Evolutionary conservation across 2,113 vertebrate species (phyloP).

Genomic region (Hepsetus odoe): DNA sequence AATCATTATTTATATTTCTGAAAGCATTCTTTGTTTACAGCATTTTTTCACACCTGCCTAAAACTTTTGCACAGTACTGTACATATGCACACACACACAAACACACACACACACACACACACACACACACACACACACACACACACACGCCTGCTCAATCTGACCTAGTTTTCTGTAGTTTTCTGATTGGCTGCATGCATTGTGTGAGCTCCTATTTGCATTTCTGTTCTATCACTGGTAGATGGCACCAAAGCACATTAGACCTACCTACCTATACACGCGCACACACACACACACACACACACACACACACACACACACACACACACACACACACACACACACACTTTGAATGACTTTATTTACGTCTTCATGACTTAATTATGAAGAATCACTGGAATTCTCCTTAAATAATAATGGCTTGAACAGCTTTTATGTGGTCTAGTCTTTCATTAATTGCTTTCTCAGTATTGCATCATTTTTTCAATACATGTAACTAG

Average conservation of each 20-base stretch:
- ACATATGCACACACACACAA: conserved; percentile 71
- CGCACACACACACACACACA: conserved; percentile 15
- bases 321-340: conserved; percentile 53
- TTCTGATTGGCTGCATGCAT: conserved; percentile 72
- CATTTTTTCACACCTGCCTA: too few species aligned
- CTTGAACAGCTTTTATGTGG: too few species aligned
- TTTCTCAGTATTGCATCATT: too few species aligned
- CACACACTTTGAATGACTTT: too few species aligned
- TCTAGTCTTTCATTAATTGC: too few species aligned
- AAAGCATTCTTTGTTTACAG: too few species aligned
- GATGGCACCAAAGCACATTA: conserved; percentile 75
- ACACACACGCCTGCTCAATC: conserved; percentile 72
- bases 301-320: not conserved
- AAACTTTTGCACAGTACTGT: too few species aligned
- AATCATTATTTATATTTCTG: too few species aligned
- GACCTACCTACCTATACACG: conserved; percentile 10
- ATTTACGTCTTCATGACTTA: too few species aligned
- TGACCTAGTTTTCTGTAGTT: conserved; percentile 75
- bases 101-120: conserved; percentile 54
- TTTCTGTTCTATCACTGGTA: conserved; percentile 77
- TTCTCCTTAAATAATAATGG: too few species aligned
- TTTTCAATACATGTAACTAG: too few species aligned
- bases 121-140: conserved; percentile 57
- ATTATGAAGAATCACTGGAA: too few species aligned
- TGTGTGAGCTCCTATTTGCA: conserved; percentile 71